Evolutionary conservation across 2,888 invertebrate genomes (phyloP).

Genomic region (Lasioglossum pauxillum): DNA sequence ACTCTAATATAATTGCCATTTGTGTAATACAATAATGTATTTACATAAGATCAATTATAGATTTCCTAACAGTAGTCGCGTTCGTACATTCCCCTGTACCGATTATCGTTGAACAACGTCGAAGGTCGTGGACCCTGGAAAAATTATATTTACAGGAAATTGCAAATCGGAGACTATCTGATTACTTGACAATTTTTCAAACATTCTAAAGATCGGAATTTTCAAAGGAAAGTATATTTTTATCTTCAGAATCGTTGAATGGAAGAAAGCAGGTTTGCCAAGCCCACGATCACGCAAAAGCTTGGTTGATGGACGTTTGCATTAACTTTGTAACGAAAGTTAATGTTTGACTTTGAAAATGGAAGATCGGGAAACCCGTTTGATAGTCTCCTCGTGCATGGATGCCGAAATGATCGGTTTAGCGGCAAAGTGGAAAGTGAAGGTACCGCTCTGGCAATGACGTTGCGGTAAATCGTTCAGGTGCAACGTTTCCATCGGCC

Average conservation of each 20-base stretch:
- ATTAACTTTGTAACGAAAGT: not conserved
- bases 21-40: constrained; percentile 6
- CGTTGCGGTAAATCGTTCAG: constrained; percentile 74
- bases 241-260: not conserved
- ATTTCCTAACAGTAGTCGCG: not conserved
- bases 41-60: not conserved
- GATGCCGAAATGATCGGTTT: constrained; percentile 68
- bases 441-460: constrained; percentile 80
- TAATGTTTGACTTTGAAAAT: constrained; percentile 2
- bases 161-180: not conserved
- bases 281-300: not conserved
- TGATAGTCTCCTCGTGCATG: constrained; percentile 3
- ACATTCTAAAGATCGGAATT: not conserved
- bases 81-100: not conserved
- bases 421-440: constrained; percentile 81
- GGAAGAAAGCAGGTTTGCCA: not conserved
- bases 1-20: not conserved
- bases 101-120: not conserved
- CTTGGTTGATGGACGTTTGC: not conserved
- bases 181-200: not conserved
- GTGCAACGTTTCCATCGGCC: constrained; percentile 71
- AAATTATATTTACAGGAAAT: not conserved
- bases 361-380: constrained; percentile 6
- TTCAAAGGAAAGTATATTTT: not conserved
- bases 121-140: not conserved